phyloP scores from a whole-genome alignment of 2,113 vertebrate species.

The Macrotus californicus region DNA sequence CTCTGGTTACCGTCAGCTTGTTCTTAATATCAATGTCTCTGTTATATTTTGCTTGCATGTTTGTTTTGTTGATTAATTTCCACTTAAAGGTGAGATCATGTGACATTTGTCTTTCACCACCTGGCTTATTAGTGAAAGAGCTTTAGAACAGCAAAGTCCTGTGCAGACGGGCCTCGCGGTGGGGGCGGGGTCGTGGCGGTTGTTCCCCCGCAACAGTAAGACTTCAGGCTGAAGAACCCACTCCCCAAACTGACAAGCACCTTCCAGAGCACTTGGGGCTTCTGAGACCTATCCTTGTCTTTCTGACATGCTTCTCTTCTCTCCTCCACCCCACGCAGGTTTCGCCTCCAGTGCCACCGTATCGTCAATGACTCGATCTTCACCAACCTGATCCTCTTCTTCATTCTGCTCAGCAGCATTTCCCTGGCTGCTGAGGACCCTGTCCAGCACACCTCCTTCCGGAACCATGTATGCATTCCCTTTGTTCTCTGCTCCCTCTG shows the following conservation, averaged over 20 bases:
- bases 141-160: not conserved
- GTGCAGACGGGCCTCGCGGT: rapidly evolving
- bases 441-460: slow-evolving; percentile 91
- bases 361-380: slow-evolving; percentile 99
- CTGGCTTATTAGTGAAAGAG: too few relatives aligned
- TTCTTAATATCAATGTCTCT: too few relatives aligned
- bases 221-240: not conserved
- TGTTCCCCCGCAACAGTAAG: not conserved
- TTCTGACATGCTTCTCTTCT: not conserved
- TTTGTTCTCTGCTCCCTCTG: not conserved
- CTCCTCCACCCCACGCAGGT: slow-evolving; percentile 80
- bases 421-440: slow-evolving; percentile 98
- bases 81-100: too few relatives aligned
- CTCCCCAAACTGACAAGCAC: not conserved
- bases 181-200: rapidly evolving
- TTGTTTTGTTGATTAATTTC: too few relatives aligned
- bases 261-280: not conserved
- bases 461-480: slow-evolving; percentile 89
- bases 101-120: too few relatives aligned
- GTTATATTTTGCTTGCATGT: too few relatives aligned
- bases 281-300: not conserved
- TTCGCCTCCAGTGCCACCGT: slow-evolving; percentile 95
- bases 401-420: slow-evolving; percentile 99
- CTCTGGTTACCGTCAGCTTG: too few relatives aligned
- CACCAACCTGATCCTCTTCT: slow-evolving; percentile 99